A percentile compares a stretch with the other conserved stretches of the same genome.
Conservation (phyloP, 2,888 invertebrate species). For the Noctua fimbriata region DNA sequence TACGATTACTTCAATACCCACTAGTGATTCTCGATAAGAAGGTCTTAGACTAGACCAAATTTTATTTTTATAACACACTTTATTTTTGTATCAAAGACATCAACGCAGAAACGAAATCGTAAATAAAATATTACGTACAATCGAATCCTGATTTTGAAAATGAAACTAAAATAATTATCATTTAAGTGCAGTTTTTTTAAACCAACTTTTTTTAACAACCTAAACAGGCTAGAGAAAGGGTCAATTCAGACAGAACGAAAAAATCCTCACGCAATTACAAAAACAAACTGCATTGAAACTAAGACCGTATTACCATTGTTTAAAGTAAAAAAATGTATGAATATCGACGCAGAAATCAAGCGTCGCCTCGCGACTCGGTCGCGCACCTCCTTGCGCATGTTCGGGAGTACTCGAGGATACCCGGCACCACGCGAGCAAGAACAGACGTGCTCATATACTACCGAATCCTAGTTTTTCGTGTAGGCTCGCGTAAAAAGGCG, state of each 20-base stretch:
- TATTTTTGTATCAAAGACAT: neutral
- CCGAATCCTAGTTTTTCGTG: too few species aligned
- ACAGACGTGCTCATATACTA: neutral
- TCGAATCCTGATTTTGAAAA: neutral
- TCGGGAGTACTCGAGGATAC: neutral
- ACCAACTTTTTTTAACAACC: too few species aligned
- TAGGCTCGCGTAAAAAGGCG: too few species aligned
- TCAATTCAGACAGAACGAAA: neutral
- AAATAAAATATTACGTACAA: neutral
- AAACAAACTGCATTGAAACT: neutral
- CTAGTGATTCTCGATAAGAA: neutral
- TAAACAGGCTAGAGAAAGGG: neutral
- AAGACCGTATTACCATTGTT: neutral
- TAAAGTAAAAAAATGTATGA: neutral
- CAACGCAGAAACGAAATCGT: slow-evolving; percentile 14
- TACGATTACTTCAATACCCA: neutral
- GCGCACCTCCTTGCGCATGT: neutral
- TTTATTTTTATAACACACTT: neutral
- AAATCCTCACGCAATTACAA: neutral
- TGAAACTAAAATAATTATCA: neutral
- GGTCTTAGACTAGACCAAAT: neutral
- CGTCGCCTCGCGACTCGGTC: neutral
- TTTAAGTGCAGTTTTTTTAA: too few species aligned
- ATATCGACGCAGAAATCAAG: neutral
- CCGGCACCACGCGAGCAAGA: too few species aligned